phyloP scores from a whole-genome alignment of 1,140 invertebrate genomes.

The Aphelenchoides avenae region DNA sequence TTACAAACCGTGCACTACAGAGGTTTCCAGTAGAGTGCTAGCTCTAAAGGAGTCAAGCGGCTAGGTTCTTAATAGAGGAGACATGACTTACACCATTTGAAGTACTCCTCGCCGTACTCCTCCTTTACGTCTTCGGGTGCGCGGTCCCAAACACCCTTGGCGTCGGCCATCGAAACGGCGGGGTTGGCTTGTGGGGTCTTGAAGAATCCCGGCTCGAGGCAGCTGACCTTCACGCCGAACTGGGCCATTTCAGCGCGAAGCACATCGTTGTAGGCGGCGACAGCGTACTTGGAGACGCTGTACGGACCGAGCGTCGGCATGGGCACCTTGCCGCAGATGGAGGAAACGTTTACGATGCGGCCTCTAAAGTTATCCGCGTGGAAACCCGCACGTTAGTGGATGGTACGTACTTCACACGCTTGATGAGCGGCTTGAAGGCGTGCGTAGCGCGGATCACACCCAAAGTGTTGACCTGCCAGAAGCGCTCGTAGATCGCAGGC shows the following conservation, averaged over 20 bases:
- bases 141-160: constrained; percentile 10
- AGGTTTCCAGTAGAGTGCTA: too few species aligned
- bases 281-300: constrained; percentile 15
- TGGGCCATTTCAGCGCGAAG: constrained; percentile 13
- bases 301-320: constrained; percentile 17
- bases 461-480: constrained; percentile 20
- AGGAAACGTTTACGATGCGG: constrained; percentile 7
- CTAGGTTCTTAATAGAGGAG: too few species aligned
- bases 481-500: constrained; percentile 17
- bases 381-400: too few species aligned
- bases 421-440: constrained; percentile 19
- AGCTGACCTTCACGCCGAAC: constrained; percentile 17
- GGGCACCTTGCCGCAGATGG: constrained; percentile 11
- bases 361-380: too few species aligned
- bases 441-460: constrained; percentile 16
- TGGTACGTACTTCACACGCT: too few species aligned
- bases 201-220: constrained; percentile 18
- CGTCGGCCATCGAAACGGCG: constrained; percentile 8
- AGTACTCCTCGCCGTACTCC: constrained; percentile 18
- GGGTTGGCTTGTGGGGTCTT: constrained; percentile 23
- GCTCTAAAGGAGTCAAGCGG: too few species aligned
- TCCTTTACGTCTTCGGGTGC: constrained; percentile 17
- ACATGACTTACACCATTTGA: constrained; percentile 12
- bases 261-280: constrained; percentile 13
- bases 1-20: too few species aligned